phyloP scores from a whole-genome alignment of 2,888 invertebrate genomes.

The Meiosimyza platycephala region DNA sequence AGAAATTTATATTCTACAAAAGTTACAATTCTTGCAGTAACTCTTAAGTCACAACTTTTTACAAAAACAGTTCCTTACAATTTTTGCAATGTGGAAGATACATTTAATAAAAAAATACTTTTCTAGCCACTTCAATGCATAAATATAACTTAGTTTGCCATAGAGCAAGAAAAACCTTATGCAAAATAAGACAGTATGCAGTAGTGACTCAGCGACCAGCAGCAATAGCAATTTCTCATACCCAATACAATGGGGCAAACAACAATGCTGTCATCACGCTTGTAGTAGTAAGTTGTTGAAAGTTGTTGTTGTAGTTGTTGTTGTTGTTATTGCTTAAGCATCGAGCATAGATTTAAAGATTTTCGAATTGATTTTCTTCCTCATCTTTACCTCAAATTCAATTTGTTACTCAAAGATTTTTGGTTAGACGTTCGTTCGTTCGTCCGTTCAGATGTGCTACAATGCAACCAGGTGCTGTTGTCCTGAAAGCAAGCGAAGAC shows the following conservation, averaged over 20 bases:
- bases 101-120: no score
- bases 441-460: background rate
- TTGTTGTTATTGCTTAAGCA: background rate
- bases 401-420: slow-evolving; percentile 18
- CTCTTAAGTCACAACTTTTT: no score
- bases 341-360: background rate
- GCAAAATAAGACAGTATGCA: slow-evolving; percentile 13
- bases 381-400: slow-evolving; percentile 9
- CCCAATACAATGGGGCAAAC: background rate
- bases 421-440: no score
- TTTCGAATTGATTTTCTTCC: slow-evolving; percentile 14
- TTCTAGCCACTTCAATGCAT: no score
- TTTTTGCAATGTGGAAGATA: no score
- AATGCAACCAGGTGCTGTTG: slow-evolving; percentile 5
- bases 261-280: background rate
- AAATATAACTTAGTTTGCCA: background rate
- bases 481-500: slow-evolving; percentile 7
- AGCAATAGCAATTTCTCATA: background rate
- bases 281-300: background rate
- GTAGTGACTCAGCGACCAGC: slow-evolving; percentile 9
- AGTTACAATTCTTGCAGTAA: no score
- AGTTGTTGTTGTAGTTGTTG: slow-evolving; percentile 6
- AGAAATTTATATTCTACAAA: no score
- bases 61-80: no score
- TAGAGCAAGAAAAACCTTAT: background rate